A percentile compares a stretch with the other conserved stretches of the same genome.
Evolutionary conservation across 1,140 invertebrate species (phyloP).

Genomic region (Melitaea cinxia): DNA sequence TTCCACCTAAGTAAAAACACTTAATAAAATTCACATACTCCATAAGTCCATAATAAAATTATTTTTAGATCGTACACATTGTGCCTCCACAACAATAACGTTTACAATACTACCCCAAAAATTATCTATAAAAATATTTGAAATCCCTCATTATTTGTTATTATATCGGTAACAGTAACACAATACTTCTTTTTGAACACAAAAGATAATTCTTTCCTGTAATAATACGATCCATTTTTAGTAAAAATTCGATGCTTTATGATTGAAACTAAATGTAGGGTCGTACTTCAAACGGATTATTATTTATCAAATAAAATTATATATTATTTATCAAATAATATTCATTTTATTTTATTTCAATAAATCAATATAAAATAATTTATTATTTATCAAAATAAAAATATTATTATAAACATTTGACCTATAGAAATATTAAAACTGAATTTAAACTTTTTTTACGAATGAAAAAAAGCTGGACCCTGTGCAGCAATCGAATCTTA

Average conservation of each 20-base stretch:
- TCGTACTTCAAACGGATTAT: constrained; percentile 31
- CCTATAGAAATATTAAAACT: no score
- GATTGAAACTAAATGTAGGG: constrained; percentile 34
- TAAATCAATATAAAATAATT: no score
- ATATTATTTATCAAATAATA: no score
- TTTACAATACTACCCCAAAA: not conserved
- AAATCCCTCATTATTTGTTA: constrained; percentile 35
- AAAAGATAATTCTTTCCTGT: constrained; percentile 56
- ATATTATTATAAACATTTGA: no score
- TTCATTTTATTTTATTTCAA: no score
- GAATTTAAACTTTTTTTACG: not conserved
- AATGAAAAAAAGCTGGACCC: not conserved
- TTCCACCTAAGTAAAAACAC: no score
- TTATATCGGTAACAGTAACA: constrained; percentile 48
- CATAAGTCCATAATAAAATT: no score
- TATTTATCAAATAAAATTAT: not conserved
- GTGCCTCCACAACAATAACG: not conserved
- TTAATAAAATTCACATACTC: no score
- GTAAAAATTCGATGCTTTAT: constrained; percentile 60
- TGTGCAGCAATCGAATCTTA: no score
- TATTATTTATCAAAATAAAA: no score
- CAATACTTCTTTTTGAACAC: constrained; percentile 49
- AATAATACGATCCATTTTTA: constrained; percentile 51
- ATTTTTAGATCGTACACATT: not conserved
- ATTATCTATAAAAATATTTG: constrained; percentile 14